A percentile compares a stretch with the other conserved stretches of the same genome.
phyloP scores from a whole-genome alignment of 2,113 vertebrate genomes.

The Entomyzon cyanotis region DNA sequence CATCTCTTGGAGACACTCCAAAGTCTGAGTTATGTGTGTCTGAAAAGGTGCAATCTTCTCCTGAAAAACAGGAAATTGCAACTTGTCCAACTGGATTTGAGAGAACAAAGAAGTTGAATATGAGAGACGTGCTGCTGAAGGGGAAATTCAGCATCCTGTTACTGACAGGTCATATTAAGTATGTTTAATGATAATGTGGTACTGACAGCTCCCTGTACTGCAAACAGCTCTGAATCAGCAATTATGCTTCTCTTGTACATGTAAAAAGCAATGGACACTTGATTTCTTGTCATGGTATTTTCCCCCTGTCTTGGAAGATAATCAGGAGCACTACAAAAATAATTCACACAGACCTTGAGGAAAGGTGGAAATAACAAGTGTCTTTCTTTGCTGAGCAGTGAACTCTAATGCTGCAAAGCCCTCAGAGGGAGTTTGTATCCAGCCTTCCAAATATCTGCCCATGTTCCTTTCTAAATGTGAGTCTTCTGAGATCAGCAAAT shows the following conservation, averaged over 20 bases:
- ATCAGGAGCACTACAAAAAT: neutral
- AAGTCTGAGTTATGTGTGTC: neutral
- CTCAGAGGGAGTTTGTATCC: neutral
- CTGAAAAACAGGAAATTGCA: neutral
- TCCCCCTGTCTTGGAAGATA: neutral
- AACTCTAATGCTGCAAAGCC: neutral
- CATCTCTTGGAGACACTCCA: neutral
- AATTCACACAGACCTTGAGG: neutral
- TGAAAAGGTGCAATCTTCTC: neutral
- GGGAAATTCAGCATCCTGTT: constrained; percentile 7
- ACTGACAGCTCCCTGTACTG: neutral
- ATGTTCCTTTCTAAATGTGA: neutral
- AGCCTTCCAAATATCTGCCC: neutral
- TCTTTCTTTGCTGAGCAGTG: neutral
- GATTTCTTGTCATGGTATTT: neutral
- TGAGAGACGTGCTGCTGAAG: neutral
- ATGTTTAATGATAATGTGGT: neutral
- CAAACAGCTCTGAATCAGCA: constrained; percentile 1
- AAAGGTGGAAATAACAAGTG: neutral
- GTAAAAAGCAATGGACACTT: neutral
- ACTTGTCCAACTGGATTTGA: neutral
- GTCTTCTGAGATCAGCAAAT: neutral
- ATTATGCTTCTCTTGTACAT: neutral
- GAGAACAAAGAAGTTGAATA: neutral
- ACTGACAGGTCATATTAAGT: constrained; percentile 21